phyloP scores from a whole-genome alignment of 1,140 invertebrate genomes.

The Sycophila sp. region DNA sequence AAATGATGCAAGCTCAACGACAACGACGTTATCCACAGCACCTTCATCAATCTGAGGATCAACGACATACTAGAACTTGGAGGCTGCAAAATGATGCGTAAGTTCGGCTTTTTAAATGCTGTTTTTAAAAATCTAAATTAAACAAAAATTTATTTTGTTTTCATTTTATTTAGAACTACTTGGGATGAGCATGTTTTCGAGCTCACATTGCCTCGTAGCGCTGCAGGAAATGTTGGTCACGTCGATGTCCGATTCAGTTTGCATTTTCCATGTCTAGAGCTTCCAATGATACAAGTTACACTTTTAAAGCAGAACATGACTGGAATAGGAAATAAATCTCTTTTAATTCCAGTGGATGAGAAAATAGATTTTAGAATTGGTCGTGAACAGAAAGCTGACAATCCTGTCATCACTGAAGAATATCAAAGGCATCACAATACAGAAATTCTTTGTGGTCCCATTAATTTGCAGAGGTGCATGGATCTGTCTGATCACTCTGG shows the following conservation, averaged over 20 bases:
- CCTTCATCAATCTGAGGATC: conserved; percentile 79
- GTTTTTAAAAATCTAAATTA: neutral
- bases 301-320: conserved; percentile 84
- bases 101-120: conserved; percentile 41
- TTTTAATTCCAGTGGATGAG: conserved; percentile 67
- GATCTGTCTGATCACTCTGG: conserved; percentile 87
- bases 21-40: conserved; percentile 85
- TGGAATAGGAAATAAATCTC: conserved; percentile 72
- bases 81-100: conserved; percentile 84
- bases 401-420: conserved; percentile 81
- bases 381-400: conserved; percentile 70
- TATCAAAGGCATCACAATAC: conserved; percentile 88
- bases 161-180: conserved; percentile 69
- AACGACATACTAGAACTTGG: conserved; percentile 86
- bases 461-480: conserved; percentile 81
- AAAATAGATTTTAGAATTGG: conserved; percentile 71
- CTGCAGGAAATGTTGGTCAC: conserved; percentile 80
- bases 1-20: conserved; percentile 89
- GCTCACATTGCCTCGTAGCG: conserved; percentile 78
- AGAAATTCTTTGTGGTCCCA: conserved; percentile 88
- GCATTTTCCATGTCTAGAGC: conserved; percentile 74
- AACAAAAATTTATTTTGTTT: neutral
- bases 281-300: conserved; percentile 79
- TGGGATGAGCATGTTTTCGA: conserved; percentile 95
- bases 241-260: conserved; percentile 88